Base-by-base conservation (phyloP, 2,888 invertebrate genomes). In the Drosophila yooni region DNA sequence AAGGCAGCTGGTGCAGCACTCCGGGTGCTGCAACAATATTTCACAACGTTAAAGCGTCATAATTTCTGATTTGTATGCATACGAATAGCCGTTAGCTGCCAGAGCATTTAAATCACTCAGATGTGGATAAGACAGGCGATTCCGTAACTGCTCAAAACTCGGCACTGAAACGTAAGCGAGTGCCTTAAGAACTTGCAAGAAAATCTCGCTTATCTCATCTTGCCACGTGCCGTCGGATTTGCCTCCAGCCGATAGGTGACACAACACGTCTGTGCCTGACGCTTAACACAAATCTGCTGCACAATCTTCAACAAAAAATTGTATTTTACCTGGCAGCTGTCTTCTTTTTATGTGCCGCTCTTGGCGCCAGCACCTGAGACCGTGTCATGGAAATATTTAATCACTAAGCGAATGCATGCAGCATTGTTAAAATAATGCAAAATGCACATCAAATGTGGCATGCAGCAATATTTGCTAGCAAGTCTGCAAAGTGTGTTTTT, bases 301-400 rank as follows among this genome's bases (percentile, higher is more conserved):
- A 81, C 64, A 79, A 76, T 87, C 82, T 71, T 87, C 82, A 87
- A 79, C 72, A 82, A 83, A 83, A 82, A 79, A 76, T 73, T 75
- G 74, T 79, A 71, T 82, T 76, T 79, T 71, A 69, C 79, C 73
- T 73, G 82, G 69, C 88, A 87, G 82, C 88, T 88, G 88, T 81
- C 76, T 87, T 68, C 53, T 70, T 70, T 79, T 70, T 76, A 68
- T 65, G 67, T 38, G 64, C 56, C 53, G 70, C 67, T 73, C 73
- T 71, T 67, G 67, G 63, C 51, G 59, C 46, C 63, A 77, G 46
- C 63, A 71, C 67, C 70, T 74, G 59, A 68, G 58, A 64, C 51
- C 36, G 46, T 57, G 69, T 69, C 72, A 74, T 68, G 71, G 66
- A 63, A 73, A 68, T 70, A 56, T 46, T 43, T 27, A 52, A 54